These are phyloP conservation scores for Pristiophorus japonicus DNA, from an alignment of 2,113 vertebrate species.

Conservation along the genomic window DNA sequence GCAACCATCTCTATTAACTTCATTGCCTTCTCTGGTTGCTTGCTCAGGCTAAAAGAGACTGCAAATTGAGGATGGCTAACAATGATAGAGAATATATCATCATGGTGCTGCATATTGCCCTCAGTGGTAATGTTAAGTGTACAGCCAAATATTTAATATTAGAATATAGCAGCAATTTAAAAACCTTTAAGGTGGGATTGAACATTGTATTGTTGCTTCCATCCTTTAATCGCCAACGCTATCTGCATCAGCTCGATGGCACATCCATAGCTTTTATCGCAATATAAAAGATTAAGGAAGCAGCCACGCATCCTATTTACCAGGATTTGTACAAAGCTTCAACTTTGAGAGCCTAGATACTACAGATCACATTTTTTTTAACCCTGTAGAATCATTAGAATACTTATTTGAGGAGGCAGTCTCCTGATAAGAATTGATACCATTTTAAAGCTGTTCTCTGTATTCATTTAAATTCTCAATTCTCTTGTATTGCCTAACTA, in stretches of 20 bases:
- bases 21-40: background rate
- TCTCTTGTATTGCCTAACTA: background rate
- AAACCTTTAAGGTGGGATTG: background rate
- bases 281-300: background rate
- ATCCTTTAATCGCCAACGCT: background rate
- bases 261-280: background rate
- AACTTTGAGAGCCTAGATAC: background rate
- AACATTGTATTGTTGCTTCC: background rate
- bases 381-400: background rate
- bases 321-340: background rate
- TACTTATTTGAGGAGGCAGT: background rate
- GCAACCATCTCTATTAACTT: no score
- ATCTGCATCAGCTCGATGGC: background rate
- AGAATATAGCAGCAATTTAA: background rate
- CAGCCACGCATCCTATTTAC: background rate
- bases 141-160: background rate
- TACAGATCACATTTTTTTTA: background rate
- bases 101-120: background rate
- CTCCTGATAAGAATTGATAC: no score
- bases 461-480: background rate
- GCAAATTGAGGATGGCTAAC: background rate
- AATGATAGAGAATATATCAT: background rate
- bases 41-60: background rate
- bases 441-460: background rate
- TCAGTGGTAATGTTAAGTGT: background rate